phyloP scores from a whole-genome alignment of 1,140 invertebrate species.

The Drosophila nikananu region DNA sequence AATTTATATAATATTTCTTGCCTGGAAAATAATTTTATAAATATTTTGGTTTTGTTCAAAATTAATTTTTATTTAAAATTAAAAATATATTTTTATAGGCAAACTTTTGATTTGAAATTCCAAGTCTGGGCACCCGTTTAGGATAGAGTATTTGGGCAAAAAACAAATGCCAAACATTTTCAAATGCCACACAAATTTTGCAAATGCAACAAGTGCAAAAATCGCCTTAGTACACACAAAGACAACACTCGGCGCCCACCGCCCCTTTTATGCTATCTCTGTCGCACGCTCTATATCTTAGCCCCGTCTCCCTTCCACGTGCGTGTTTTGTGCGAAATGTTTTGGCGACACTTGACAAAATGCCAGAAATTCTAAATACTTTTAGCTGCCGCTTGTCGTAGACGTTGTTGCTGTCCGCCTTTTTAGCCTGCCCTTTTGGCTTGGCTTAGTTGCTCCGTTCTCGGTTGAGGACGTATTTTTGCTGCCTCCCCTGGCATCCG shows the following conservation, averaged over 20 bases:
- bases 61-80: too few relatives aligned
- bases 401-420: conserved; percentile 57
- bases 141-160: conserved; percentile 16
- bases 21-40: too few relatives aligned
- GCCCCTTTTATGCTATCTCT: conserved; percentile 4
- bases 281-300: background rate
- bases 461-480: conserved; percentile 21
- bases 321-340: conserved; percentile 76
- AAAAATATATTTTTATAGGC: background rate
- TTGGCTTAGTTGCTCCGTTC: conserved; percentile 50
- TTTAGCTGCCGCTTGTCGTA: conserved; percentile 74
- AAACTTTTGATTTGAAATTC: background rate
- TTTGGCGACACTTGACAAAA: conserved; percentile 84
- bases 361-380: conserved; percentile 84
- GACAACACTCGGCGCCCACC: conserved; percentile 3
- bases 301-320: conserved; percentile 1
- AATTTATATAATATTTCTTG: too few relatives aligned
- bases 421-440: conserved; percentile 53
- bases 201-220: conserved; percentile 75
- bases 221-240: conserved; percentile 23
- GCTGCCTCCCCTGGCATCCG: conserved; percentile 9
- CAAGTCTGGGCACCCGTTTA: background rate
- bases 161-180: conserved; percentile 65
- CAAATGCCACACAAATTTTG: conserved; percentile 69
- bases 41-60: too few relatives aligned